Evolutionary conservation across 37 sponge, comb jelly and placozoan genomes (phyloP), one percentile per base, ranked within the genome.

Genomic region (Agelas oroides): DNA sequence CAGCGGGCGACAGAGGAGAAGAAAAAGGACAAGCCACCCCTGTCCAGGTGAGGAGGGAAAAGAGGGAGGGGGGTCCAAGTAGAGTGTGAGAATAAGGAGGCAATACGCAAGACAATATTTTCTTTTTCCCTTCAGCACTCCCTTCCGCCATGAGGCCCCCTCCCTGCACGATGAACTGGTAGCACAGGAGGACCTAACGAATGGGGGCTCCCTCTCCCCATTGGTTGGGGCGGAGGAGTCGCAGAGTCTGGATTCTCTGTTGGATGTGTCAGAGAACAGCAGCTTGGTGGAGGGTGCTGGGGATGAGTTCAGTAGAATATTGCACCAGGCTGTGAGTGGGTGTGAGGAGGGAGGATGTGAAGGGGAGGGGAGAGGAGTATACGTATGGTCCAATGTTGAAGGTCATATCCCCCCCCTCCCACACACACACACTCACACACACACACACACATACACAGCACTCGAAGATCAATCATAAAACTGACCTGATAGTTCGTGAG

Each of bases 81-180:
- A n/a, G n/a, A n/a, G n/a, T n/a, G n/a, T n/a, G n/a, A n/a, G n/a
- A n/a, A n/a, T n/a, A n/a, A n/a, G n/a, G n/a, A 16, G 18, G 19
- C 59, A 57, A n/a, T n/a, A n/a, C n/a, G n/a, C n/a, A n/a, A n/a
- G n/a, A n/a, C n/a, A n/a, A n/a, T 46, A 46, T 46, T 46, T 46
- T 46, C 6, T 46, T 46, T 46, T 46, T 46, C 46, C 46, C 34
- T 54, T 53, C 71, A 77, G 76, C 24, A 81, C 82, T 1, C 88
- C 88, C 5, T 81, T 27, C 53, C 66, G 83, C 2, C 59, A 61
- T 39, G 27, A 41, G 6, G 58, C 73, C 5, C 73, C 69, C 14
- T 80, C 81, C 1, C 73, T 78, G 24, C 70, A 78, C 21, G 87
- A 83, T 31, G 84, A 83, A 31, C 59, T 83, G 60, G 2, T 76